Conservation (phyloP, 2,888 invertebrate genomes). For the Polydrusus pterygomalis region DNA sequence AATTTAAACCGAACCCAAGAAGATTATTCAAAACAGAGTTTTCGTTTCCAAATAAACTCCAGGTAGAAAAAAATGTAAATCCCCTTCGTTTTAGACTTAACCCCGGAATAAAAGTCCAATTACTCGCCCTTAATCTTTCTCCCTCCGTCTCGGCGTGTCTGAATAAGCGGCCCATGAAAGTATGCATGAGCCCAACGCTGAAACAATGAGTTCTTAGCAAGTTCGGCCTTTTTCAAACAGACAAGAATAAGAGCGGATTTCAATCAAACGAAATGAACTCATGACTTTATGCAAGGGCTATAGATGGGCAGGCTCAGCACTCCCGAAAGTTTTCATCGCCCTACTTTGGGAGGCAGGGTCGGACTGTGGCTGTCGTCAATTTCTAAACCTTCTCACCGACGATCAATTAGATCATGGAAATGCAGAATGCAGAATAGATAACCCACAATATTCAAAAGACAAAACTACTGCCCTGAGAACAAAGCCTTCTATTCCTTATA, state of each 20-base stretch:
- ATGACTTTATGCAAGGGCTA: slow-evolving; percentile 72
- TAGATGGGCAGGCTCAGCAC: slow-evolving; percentile 64
- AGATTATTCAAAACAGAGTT: slow-evolving; percentile 12
- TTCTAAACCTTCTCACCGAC: too few relatives aligned
- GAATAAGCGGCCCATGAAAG: slow-evolving; percentile 66
- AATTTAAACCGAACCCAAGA: background rate
- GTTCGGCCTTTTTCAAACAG: slow-evolving; percentile 63
- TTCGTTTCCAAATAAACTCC: slow-evolving; percentile 31
- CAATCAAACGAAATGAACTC: slow-evolving; percentile 74
- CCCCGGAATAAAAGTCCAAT: slow-evolving; percentile 55
- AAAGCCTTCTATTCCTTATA: too few relatives aligned
- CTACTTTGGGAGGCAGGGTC: background rate
- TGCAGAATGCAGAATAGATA: too few relatives aligned
- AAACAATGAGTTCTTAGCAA: slow-evolving; percentile 70
- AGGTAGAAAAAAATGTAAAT: slow-evolving; percentile 35
- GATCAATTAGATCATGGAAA: too few relatives aligned
- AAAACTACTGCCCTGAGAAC: too few relatives aligned
- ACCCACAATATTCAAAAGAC: too few relatives aligned
- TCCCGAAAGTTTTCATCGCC: background rate
- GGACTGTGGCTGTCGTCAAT: too few relatives aligned
- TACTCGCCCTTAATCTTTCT: slow-evolving; percentile 51
- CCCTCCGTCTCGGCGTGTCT: slow-evolving; percentile 23
- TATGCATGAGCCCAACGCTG: slow-evolving; percentile 71
- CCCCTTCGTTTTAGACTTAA: slow-evolving; percentile 42
- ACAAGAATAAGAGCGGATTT: slow-evolving; percentile 73